Percentiles rank a stretch among this genome's conserved stretches.
Conservation (phyloP, 1,140 invertebrate genomes). For the Tribolium castaneum region DNA sequence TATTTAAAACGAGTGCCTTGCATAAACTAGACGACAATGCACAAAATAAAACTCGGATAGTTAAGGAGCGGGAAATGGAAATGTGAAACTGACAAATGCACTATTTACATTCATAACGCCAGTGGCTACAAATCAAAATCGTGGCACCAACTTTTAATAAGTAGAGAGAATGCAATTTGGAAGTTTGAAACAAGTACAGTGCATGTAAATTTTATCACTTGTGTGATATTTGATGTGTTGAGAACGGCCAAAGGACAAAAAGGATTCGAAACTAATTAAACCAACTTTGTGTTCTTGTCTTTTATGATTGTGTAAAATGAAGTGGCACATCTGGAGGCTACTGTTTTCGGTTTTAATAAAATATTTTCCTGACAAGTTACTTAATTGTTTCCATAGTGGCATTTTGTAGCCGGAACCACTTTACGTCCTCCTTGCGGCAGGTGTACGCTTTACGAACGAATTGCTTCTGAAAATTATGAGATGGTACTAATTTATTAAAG, state of each 20-base stretch:
- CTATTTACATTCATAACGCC: background rate
- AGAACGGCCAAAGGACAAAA: background rate
- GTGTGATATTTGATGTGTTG: background rate
- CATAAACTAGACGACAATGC: background rate
- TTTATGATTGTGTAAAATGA: background rate
- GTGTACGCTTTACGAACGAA: conserved; percentile 33
- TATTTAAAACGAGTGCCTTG: no score
- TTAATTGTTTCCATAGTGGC: conserved; percentile 41
- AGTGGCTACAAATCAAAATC: conserved; percentile 13
- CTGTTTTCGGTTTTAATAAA: conserved; percentile 14
- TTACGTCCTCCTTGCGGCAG: conserved; percentile 38
- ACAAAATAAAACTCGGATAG: background rate
- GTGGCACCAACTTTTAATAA: conserved; percentile 5
- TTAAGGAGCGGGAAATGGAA: background rate
- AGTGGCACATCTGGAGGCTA: conserved; percentile 17
- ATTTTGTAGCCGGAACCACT: conserved; percentile 38
- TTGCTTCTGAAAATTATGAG: conserved; percentile 38
- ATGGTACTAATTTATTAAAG: conserved; percentile 43
- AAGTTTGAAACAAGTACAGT: background rate
- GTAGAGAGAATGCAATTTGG: conserved; percentile 5
- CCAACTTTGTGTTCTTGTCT: background rate
- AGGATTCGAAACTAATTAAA: conserved; percentile 5
- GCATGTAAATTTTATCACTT: background rate
- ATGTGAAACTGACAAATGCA: background rate
- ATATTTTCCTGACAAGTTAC: conserved; percentile 38